phyloP scores from a whole-genome alignment of 2,888 invertebrate species.

The Caenorhabditis zanzibari region DNA sequence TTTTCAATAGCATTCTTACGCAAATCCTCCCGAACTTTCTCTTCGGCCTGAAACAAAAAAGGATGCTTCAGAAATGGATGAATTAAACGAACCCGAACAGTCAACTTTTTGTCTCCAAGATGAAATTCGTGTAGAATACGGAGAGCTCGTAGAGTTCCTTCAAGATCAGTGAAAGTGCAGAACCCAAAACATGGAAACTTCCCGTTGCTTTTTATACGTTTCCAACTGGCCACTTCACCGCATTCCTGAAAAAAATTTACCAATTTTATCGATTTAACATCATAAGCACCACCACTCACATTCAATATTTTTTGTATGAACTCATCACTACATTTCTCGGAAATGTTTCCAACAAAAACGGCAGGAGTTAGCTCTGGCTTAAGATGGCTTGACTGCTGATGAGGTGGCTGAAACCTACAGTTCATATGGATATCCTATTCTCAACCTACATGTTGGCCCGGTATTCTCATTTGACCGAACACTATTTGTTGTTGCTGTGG shows the following conservation, averaged over 20 bases:
- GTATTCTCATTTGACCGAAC: conserved; percentile 66
- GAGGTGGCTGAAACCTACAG: conserved; percentile 21
- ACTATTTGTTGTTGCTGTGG: conserved; percentile 57
- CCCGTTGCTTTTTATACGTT: conserved; percentile 91
- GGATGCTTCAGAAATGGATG: not conserved
- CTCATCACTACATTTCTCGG: conserved; percentile 94
- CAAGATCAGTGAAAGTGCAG: conserved; percentile 96
- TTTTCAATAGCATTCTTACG: conserved; percentile 64
- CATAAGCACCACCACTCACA: conserved; percentile 78
- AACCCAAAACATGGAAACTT: conserved; percentile 90
- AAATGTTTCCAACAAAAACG: conserved; percentile 97
- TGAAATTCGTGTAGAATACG: conserved; percentile 92
- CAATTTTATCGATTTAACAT: too few species aligned
- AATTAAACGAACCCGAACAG: conserved; percentile 86
- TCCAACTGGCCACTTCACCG: conserved; percentile 97
- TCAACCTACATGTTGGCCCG: conserved; percentile 46
- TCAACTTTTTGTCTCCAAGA: conserved; percentile 94
- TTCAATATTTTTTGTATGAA: conserved; percentile 94
- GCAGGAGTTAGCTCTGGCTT: conserved; percentile 87
- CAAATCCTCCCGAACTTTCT: conserved; percentile 70
- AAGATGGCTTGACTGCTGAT: not conserved
- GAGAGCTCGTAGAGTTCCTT: conserved; percentile 95
- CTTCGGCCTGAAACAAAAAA: conserved; percentile 71
- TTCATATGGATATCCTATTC: not conserved
- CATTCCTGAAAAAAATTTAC: conserved; percentile 87